Base-by-base conservation (phyloP, 2,888 invertebrate species). In the Aleiodes testaceus region DNA sequence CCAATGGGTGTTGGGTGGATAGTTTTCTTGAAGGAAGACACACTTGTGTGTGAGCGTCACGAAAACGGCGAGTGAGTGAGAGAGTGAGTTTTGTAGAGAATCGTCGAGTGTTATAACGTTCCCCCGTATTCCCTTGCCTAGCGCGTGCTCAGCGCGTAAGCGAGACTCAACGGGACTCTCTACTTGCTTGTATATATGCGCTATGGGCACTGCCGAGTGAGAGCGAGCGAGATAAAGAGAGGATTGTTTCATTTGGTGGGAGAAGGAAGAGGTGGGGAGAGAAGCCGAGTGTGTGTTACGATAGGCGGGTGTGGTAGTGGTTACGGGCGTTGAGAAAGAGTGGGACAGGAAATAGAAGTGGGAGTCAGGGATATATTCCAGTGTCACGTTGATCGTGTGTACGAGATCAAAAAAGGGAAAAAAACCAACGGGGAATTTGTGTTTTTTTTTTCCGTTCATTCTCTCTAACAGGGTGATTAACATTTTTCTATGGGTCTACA, bases 171-270 rank as follows among this genome's bases (percentile, higher is more conserved):
- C 67, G 71, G 50, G 65, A 61, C 75, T 59, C 59, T 59, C 59
- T 18, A 14, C 59, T 12, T 36, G 16, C 59, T 12, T 36, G 16
- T 42, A 59, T 42, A 36, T 36, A 42, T n/a, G 14, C 36, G 26
- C 59, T 36, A 47, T 53, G n/a, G 67, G 67, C 70, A 22, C 75
- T 71, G 72, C 73, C 76, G 72, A 77, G 79, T 78, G 77, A 75
- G 75, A 18, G 16, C 3, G 67, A 64, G 66, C 66, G 61, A 69
- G 75, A 30, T 68, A 68, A 59, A 64, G 73, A 36, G 64, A 36
- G 53, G 81, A 81, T 84, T 81, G 82, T 79, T 81, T 81, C 81
- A 42, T 59, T 36, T 36, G 63, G 22, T 63, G 22, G 63, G 36
- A 14, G 42, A 42, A 5, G 9, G 42, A 18, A 11, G 14, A 6